Evolutionary conservation across 2,888 invertebrate species (phyloP), one percentile per base, ranked within the genome.

Genomic region (Orthosia incerta): DNA sequence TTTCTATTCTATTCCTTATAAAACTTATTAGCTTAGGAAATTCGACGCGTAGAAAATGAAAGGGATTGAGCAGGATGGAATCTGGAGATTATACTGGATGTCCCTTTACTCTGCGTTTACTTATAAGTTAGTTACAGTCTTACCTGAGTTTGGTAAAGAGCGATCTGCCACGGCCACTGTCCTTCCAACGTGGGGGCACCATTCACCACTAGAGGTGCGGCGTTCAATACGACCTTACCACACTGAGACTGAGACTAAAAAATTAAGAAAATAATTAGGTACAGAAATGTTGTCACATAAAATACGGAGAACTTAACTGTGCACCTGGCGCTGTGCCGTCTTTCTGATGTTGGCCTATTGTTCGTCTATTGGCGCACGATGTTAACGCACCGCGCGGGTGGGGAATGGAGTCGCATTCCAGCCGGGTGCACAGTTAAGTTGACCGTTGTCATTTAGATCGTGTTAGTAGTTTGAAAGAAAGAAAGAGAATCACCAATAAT

Each of bases 151-250:
- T 97, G 97, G 87, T 97, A 97, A 0, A 97, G 89, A 0, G 97
- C 97, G 15, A 97, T 97, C 90, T 97, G 97, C 97, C 97, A 97
- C 0, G 97, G 97, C 96, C 97, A 97, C 84, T 97, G 97, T 0
- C 97, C 97, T 74, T 97, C 97, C 51, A 95, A 89, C 0, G 97
- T 97, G 0, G 96, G 95, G 45, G 96, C 95, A 0, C 97, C 97
- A 79, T 97, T 95, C 7, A 97, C 97, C 65, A 97, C 97, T 71
- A 97, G 89, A 0, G 97, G 97, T 70, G 95, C 94, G 0, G 97
- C 97, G 77, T 95, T 95, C 1, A 94, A 87, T 4, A 94, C 91
- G 13, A 97, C 96, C 39, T 92, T 95, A 0, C 97, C 97, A 86
- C 97, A 97, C 79, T 94, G 92, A 12, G 85, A 97, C 79, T 93